These are phyloP conservation scores for Myocastor coypus DNA, from an alignment of 2,113 vertebrate genomes.

Conservation along the genomic window DNA sequence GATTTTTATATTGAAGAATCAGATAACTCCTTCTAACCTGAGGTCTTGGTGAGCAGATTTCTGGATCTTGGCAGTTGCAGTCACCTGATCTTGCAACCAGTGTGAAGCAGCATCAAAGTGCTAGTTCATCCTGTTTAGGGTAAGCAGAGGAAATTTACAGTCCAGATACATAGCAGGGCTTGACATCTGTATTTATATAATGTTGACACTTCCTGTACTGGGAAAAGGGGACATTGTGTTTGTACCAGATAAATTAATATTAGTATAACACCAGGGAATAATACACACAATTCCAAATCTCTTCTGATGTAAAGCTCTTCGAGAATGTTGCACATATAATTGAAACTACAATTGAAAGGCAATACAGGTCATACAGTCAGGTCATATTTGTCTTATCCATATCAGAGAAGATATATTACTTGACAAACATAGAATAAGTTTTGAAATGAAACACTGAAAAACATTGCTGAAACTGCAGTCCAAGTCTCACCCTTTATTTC, in stretches of 20 bases:
- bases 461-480: conserved; percentile 21
- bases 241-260: conserved; percentile 56
- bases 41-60: background rate
- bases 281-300: conserved; percentile 65
- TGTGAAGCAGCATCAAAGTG: background rate
- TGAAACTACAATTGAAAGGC: conserved; percentile 59
- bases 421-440: conserved; percentile 57
- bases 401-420: conserved; percentile 58
- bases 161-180: background rate
- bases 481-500: conserved; percentile 72
- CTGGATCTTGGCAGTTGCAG: background rate
- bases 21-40: background rate
- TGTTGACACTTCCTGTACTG: background rate
- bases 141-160: background rate
- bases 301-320: conserved; percentile 55
- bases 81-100: background rate
- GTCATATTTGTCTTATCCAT: conserved; percentile 49
- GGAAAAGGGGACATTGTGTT: conserved; percentile 55
- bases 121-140: background rate
- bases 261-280: conserved; percentile 15
- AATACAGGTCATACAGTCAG: conserved; percentile 12
- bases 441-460: conserved; percentile 62
- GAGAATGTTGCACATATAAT: conserved; percentile 28
- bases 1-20: background rate
- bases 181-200: background rate